Conservation (phyloP, 1,140 invertebrate species). For the Pemphigus obesinymphae region DNA sequence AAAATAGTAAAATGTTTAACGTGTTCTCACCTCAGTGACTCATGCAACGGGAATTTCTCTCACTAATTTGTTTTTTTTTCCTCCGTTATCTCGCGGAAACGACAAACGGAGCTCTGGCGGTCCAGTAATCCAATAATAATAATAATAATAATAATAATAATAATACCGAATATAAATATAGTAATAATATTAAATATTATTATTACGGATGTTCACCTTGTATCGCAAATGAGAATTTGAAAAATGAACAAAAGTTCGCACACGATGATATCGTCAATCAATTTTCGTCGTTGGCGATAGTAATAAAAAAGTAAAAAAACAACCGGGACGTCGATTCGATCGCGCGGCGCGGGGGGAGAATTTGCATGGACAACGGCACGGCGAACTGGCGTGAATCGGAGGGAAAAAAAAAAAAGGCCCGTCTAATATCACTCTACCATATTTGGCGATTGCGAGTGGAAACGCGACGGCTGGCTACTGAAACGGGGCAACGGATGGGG, state of each 20-base stretch:
- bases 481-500: neutral
- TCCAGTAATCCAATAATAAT: neutral
- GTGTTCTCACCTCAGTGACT: slow-evolving; percentile 30
- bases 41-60: slow-evolving; percentile 32
- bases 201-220: neutral
- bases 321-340: neutral
- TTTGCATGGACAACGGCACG: neutral
- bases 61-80: neutral
- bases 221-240: neutral
- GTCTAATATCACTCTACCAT: slow-evolving; percentile 28
- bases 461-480: slow-evolving; percentile 1
- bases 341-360: neutral
- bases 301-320: neutral
- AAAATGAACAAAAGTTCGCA: neutral
- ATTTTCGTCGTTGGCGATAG: neutral
- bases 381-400: slow-evolving; percentile 19
- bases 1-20: neutral
- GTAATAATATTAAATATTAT: neutral
- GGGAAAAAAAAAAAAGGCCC: slow-evolving; percentile 24
- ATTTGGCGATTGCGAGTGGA: slow-evolving; percentile 34
- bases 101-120: neutral
- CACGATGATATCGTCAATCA: neutral
- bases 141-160: neutral
- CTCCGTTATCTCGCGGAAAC: neutral
- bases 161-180: neutral